Percentiles rank a stretch among this genome's conserved stretches.
phyloP scores from a whole-genome alignment of 2,113 vertebrate genomes.

The Apus apus region DNA sequence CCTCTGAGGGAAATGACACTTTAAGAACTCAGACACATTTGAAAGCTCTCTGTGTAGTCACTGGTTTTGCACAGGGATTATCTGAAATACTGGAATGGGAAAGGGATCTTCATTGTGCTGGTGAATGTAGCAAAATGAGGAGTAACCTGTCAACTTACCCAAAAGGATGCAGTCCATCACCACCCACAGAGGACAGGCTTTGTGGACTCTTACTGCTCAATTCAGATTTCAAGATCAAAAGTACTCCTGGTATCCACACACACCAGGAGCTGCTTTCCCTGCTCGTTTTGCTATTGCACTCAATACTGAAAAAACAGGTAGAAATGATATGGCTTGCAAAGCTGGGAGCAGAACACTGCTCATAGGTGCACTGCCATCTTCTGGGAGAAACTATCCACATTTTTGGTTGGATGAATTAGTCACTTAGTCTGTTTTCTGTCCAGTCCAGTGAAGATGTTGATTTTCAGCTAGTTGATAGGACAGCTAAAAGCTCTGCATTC shows the following conservation, averaged over 20 bases:
- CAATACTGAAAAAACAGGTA: not conserved
- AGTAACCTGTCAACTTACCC: not conserved
- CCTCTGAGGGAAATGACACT: not conserved
- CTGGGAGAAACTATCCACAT: conserved; percentile 4
- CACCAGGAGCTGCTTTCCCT: not conserved
- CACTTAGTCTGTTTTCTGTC: not conserved
- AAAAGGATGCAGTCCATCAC: not conserved
- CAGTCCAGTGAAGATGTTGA: not conserved
- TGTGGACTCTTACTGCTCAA: not conserved
- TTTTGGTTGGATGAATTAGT: not conserved
- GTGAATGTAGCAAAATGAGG: not conserved
- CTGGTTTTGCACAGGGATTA: not conserved
- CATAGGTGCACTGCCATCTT: conserved; percentile 51
- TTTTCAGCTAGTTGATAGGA: not conserved
- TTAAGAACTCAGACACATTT: not conserved
- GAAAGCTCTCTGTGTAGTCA: not conserved
- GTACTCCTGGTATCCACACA: not conserved
- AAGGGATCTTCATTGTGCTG: not conserved
- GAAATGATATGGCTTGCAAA: not conserved
- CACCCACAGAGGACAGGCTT: not conserved
- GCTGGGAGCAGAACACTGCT: not conserved
- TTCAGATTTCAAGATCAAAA: not conserved
- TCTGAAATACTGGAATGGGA: not conserved
- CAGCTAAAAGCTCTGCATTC: not conserved
- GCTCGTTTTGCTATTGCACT: not conserved